Evolutionary conservation across 2,113 vertebrate genomes (phyloP).

Genomic region (Spheniscus mendiculus): DNA sequence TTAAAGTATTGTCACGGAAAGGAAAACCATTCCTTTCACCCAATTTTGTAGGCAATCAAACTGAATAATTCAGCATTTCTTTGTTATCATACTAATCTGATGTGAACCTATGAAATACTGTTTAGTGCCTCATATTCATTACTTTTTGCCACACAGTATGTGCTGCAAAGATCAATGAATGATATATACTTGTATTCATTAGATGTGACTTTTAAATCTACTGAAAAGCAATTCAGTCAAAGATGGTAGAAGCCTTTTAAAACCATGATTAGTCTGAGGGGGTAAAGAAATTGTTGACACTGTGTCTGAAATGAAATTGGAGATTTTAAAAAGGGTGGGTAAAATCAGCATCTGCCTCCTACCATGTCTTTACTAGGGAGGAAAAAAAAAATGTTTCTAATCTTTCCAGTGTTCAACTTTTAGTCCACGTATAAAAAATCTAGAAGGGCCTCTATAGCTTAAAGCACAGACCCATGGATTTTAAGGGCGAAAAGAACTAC

Average conservation of each 20-base stretch:
- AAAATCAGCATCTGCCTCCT: background rate
- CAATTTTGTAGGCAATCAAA: background rate
- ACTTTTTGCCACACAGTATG: background rate
- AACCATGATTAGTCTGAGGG: background rate
- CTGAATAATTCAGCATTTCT: background rate
- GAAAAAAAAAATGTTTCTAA: background rate
- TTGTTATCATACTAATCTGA: background rate
- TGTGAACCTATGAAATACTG: background rate
- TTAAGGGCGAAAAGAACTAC: background rate
- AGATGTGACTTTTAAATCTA: background rate
- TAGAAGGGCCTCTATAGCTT: background rate
- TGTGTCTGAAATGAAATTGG: background rate
- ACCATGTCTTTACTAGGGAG: background rate
- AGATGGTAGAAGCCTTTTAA: background rate
- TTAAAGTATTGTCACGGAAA: background rate
- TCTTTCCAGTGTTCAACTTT: background rate
- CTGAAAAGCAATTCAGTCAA: background rate
- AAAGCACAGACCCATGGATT: background rate
- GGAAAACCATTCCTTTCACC: background rate
- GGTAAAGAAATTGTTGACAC: background rate
- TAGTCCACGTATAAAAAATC: background rate
- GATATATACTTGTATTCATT: background rate
- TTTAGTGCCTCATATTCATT: background rate
- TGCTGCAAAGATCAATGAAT: background rate
- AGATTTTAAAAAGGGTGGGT: background rate